Evolutionary conservation across 2,113 vertebrate species (phyloP), one percentile per base, ranked within the genome.

Genomic region (Coptodon rendalli): DNA sequence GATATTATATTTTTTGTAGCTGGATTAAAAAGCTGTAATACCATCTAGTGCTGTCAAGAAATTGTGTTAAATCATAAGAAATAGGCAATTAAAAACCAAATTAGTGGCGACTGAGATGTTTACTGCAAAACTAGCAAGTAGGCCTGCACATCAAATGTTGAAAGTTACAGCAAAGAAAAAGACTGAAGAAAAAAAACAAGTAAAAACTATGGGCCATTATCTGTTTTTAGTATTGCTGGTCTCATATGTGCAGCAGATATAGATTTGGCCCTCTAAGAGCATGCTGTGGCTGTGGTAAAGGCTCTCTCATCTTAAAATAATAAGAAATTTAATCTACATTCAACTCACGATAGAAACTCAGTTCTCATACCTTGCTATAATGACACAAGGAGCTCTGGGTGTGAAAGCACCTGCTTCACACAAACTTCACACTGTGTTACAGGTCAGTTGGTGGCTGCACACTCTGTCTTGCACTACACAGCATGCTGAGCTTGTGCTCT

Each of bases 81-180:
- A 50, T 19, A 40, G 56, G 63, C 84, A 43, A 87, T 61, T 89
- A 76, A 81, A 89, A 90, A 50, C 40, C 12, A n/a, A 91, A 89
- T 81, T 14, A 76, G 2, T 48, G 3, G 40, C 11, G 6, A 34
- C 36, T 43, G 27, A 82, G 43, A 56, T 9, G 54, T 88, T 82
- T 53, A 66, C 85, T 76, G 53, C 24, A 9, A 59, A n/a, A 19
- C 11, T 7, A 19, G 40, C 29, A 38, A 14, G 48, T 3, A 19
- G 19, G 14, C 29, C 29, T 57, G 36, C 59, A 43, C 27, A 45
- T 61, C 50, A 52, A 57, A 53, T 19, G 80, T 63, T 81, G 52
- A 38, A 63, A 27, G 59, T 80, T 80, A 56, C 27, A 78, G 43
- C 13, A 66, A 5, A 31, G 14, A 48, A 73, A 29, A 29, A 45